Conservation (phyloP, 2,888 invertebrate species). For the Rhabditoides inermis region DNA sequence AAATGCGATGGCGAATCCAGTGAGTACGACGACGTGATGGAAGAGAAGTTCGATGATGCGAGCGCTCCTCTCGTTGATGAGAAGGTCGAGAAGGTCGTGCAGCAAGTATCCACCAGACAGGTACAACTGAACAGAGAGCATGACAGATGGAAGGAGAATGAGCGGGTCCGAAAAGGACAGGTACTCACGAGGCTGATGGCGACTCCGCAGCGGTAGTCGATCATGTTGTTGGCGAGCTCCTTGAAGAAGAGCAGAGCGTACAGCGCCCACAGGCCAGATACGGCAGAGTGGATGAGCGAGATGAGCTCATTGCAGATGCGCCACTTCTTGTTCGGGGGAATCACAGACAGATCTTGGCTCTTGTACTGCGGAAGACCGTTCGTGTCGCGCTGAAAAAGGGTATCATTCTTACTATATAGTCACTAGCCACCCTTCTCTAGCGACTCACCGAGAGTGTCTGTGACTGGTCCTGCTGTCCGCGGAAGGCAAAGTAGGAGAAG, state of each 20-base stretch:
- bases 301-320: slow-evolving; percentile 49
- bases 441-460: neutral
- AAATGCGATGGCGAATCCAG: slow-evolving; percentile 39
- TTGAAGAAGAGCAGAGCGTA: slow-evolving; percentile 25
- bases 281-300: slow-evolving; percentile 45
- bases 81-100: slow-evolving; percentile 47
- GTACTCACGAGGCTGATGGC: slow-evolving; percentile 20
- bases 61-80: slow-evolving; percentile 48
- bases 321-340: slow-evolving; percentile 51
- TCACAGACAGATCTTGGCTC: slow-evolving; percentile 21
- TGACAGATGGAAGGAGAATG: neutral
- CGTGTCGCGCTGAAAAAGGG: too few relatives aligned
- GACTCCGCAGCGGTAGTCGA: slow-evolving; percentile 23
- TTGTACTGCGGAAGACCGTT: too few relatives aligned
- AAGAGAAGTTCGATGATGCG: slow-evolving; percentile 50
- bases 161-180: neutral
- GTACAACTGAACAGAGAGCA: slow-evolving; percentile 29
- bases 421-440: too few relatives aligned
- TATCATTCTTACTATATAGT: too few relatives aligned
- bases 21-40: slow-evolving; percentile 48
- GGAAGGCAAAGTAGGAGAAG: slow-evolving; percentile 43
- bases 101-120: slow-evolving; percentile 47
- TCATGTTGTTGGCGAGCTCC: slow-evolving; percentile 28
- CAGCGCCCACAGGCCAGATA: slow-evolving; percentile 35
- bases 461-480: too few relatives aligned